Percentiles rank a stretch among this genome's conserved stretches.
Evolutionary conservation across 2,797 vertebrate genomes (phyloP).

Genomic region (Phrynocephalus guinanensis): DNA sequence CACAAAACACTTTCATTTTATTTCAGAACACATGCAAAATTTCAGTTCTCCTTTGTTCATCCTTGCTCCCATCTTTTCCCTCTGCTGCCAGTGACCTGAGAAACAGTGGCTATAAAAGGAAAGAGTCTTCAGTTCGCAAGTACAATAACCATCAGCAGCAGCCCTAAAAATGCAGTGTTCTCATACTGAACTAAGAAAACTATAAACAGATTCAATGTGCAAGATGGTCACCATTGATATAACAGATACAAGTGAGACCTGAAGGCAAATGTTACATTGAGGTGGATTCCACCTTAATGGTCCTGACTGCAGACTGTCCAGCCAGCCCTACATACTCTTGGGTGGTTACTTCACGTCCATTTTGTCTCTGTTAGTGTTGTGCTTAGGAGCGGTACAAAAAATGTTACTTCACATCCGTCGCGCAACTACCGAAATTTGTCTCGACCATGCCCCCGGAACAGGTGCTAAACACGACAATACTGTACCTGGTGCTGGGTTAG

Average conservation of each 20-base stretch:
- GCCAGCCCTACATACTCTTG: background rate
- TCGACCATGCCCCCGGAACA: too few relatives aligned
- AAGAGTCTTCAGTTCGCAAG: too few relatives aligned
- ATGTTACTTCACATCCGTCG: too few relatives aligned
- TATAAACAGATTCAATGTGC: background rate
- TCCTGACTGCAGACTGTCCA: background rate
- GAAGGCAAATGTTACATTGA: background rate
- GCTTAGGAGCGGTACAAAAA: too few relatives aligned
- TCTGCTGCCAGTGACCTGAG: background rate
- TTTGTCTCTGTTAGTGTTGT: too few relatives aligned
- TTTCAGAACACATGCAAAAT: background rate
- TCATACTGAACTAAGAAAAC: background rate
- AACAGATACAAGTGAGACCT: background rate
- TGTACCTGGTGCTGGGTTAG: too few relatives aligned
- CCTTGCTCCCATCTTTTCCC: background rate
- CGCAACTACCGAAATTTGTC: too few relatives aligned
- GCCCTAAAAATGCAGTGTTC: background rate
- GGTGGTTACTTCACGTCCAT: too few relatives aligned
- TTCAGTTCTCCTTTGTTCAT: background rate
- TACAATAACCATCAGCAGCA: too few relatives aligned
- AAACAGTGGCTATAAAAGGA: background rate
- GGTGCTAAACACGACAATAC: too few relatives aligned
- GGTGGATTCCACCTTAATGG: background rate
- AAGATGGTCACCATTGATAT: background rate
- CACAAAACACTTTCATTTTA: background rate